Percentiles rank a stretch among this genome's conserved stretches.
Evolutionary conservation across 2,797 vertebrate genomes (phyloP).

Genomic region (Bovichtus variegatus): DNA sequence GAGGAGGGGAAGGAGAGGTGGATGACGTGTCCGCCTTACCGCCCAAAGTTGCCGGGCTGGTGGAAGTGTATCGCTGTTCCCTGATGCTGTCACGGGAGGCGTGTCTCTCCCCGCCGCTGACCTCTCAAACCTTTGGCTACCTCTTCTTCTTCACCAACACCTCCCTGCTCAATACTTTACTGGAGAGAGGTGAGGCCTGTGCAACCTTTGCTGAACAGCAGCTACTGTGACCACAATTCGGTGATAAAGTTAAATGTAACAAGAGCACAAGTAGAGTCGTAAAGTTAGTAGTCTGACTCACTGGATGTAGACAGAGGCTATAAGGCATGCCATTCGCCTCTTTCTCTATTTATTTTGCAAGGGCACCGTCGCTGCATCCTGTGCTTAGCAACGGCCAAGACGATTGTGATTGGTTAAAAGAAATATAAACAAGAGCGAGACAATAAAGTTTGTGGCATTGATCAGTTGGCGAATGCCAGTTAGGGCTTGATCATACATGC

Average conservation of each 20-base stretch:
- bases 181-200: conserved; percentile 94
- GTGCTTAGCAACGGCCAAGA: no score
- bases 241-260: neutral
- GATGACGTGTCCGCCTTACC: conserved; percentile 89
- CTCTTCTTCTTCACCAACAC: conserved; percentile 97
- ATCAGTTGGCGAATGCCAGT: no score
- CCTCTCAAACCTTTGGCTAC: conserved; percentile 96
- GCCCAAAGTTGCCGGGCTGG: conserved; percentile 87
- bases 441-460: no score
- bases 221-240: neutral
- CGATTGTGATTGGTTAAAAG: no score
- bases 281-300: neutral
- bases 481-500: no score
- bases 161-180: conserved; percentile 92
- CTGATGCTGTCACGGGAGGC: conserved; percentile 90
- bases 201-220: neutral
- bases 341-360: no score
- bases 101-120: conserved; percentile 91
- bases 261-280: neutral
- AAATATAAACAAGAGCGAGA: no score
- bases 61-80: conserved; percentile 92
- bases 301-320: no score
- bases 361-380: no score
- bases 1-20: conserved; percentile 76
- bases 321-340: no score